Evolutionary conservation across 2,888 invertebrate species (phyloP).

Genomic region (Epinotia brunnichana): DNA sequence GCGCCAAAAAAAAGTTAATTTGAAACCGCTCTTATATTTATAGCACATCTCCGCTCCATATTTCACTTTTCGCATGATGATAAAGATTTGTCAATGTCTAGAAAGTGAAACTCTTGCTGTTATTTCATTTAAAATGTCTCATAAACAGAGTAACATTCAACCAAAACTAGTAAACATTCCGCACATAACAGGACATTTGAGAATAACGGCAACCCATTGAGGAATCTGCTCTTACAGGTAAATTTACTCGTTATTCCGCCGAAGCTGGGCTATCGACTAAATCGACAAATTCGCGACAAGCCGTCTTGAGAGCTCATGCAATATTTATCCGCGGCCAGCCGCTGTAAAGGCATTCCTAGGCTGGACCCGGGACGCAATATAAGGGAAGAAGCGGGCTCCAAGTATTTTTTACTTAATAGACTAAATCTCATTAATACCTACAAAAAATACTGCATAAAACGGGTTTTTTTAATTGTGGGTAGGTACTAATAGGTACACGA

Average conservation of each 20-base stretch:
- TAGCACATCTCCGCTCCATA: too few relatives aligned
- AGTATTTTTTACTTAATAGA: not conserved
- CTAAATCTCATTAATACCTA: too few relatives aligned
- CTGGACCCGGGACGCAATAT: not conserved
- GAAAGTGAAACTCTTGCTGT: too few relatives aligned
- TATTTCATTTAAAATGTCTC: too few relatives aligned
- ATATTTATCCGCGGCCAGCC: constrained; percentile 35
- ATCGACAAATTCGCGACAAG: constrained; percentile 40
- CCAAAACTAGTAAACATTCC: not conserved
- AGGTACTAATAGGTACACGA: too few relatives aligned
- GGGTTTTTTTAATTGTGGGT: too few relatives aligned
- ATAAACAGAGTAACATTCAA: too few relatives aligned
- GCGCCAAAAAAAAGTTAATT: too few relatives aligned
- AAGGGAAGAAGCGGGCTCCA: constrained; percentile 13
- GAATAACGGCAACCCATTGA: constrained; percentile 1
- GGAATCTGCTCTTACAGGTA: constrained; percentile 5
- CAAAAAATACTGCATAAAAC: too few relatives aligned
- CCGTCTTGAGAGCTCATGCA: constrained; percentile 37
- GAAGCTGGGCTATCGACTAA: constrained; percentile 16
- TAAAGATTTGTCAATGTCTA: too few relatives aligned
- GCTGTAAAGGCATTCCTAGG: constrained; percentile 30
- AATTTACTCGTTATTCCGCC: constrained; percentile 9
- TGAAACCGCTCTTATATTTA: too few relatives aligned
- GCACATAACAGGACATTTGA: not conserved
- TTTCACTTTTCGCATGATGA: too few relatives aligned